These are phyloP conservation scores for Parascotia fuliginaria DNA, from an alignment of 2,888 invertebrate species.

Conservation along the genomic window DNA sequence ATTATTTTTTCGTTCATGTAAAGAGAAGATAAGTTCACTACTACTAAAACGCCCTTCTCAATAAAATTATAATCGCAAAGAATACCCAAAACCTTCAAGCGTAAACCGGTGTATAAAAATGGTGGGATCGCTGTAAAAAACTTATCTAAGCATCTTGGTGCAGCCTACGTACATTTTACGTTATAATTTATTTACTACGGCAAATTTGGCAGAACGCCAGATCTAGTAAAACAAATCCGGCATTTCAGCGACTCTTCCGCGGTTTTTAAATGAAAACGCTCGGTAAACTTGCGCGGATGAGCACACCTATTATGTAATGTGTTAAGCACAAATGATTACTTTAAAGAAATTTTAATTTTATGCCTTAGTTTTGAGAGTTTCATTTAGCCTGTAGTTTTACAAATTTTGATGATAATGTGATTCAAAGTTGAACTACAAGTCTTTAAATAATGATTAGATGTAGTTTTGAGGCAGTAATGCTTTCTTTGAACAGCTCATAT, in stretches of 20 bases:
- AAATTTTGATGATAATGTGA: slow-evolving; percentile 27
- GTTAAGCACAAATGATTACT: slow-evolving; percentile 22
- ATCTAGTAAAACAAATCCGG: slow-evolving; percentile 54
- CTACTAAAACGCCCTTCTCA: background rate
- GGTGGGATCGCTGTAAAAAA: background rate
- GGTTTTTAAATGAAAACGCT: slow-evolving; percentile 53
- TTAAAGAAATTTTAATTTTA: slow-evolving; percentile 17
- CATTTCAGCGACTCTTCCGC: slow-evolving; percentile 54
- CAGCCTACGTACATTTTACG: slow-evolving; percentile 44
- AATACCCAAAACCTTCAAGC: background rate
- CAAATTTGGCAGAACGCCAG: slow-evolving; percentile 54
- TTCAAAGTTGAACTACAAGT: slow-evolving; percentile 34
- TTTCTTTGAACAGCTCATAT: slow-evolving; percentile 30
- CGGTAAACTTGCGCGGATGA: slow-evolving; percentile 40
- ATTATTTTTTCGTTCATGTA: background rate
- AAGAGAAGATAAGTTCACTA: background rate
- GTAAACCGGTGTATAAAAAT: background rate
- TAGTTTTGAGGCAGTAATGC: slow-evolving; percentile 30
- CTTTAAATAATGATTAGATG: slow-evolving; percentile 45
- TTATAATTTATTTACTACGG: slow-evolving; percentile 57
- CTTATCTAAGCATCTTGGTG: slow-evolving; percentile 39
- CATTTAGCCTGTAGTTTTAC: background rate
- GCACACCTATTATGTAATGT: slow-evolving; percentile 39
- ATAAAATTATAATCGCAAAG: background rate
- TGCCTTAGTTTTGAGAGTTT: background rate